Conservation (phyloP, 2,113 vertebrate genomes). For the Spizaetus ornatus region DNA sequence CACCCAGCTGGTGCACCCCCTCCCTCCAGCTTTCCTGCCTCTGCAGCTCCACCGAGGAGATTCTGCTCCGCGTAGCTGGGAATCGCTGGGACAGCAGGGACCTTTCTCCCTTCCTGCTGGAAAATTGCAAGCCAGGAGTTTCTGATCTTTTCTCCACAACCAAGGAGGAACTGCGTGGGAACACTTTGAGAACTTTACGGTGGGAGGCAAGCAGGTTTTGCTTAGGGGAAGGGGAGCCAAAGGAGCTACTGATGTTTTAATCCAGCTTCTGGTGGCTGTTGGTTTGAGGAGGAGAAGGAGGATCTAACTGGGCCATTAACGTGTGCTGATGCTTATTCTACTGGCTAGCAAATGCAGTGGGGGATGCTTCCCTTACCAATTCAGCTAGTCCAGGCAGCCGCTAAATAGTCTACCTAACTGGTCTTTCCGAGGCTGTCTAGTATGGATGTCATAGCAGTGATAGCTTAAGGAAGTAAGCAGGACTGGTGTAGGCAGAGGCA, state of each 20-base stretch:
- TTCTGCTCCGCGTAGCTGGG: not conserved
- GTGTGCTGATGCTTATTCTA: not conserved
- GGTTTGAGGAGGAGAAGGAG: not conserved
- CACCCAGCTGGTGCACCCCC: too few relatives aligned
- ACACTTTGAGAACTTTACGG: not conserved
- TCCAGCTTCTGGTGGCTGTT: not conserved
- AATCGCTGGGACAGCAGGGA: not conserved
- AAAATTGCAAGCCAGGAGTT: not conserved
- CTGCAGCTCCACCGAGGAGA: not conserved
- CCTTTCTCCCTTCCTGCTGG: not conserved
- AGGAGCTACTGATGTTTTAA: not conserved
- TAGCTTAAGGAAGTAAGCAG: not conserved
- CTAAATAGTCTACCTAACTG: not conserved
- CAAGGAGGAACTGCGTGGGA: not conserved
- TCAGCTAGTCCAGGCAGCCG: not conserved
- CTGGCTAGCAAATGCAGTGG: not conserved
- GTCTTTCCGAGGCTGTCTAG: too few relatives aligned
- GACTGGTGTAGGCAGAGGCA: not conserved
- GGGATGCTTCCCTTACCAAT: not conserved
- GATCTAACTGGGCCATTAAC: rapidly evolving
- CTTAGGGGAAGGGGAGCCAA: not conserved
- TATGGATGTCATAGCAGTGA: not conserved
- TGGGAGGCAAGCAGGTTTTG: not conserved
- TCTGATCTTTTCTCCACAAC: not conserved
- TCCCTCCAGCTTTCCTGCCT: not conserved